Conservation (phyloP, 2,888 invertebrate genomes). For the Lepidocyrtoides sp. region DNA sequence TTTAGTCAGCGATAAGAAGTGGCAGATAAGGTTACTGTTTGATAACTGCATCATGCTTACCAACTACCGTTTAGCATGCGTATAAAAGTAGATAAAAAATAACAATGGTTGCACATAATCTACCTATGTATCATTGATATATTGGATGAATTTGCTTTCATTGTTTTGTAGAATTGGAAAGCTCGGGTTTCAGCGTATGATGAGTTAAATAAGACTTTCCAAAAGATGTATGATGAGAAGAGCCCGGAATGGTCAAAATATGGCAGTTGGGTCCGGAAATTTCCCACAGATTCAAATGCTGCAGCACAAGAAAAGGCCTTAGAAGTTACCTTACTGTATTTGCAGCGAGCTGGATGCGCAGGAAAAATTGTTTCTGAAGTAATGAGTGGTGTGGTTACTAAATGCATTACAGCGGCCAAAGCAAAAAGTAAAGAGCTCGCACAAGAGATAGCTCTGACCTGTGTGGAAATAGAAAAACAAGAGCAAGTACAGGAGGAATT, state of each 20-base stretch:
- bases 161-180: conserved; percentile 93
- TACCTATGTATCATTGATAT: not conserved
- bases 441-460: conserved; percentile 96
- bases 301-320: conserved; percentile 98
- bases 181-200: conserved; percentile 98
- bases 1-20: too few relatives aligned
- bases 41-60: too few relatives aligned
- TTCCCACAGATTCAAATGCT: conserved; percentile 97
- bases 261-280: conserved; percentile 96
- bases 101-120: too few relatives aligned
- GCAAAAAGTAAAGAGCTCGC: conserved; percentile 97
- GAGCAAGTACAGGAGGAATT: conserved; percentile 96
- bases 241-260: conserved; percentile 97
- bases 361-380: conserved; percentile 96
- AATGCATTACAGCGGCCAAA: conserved; percentile 97
- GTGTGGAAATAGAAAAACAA: conserved; percentile 98
- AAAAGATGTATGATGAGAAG: conserved; percentile 96
- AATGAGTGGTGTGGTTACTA: conserved; percentile 94
- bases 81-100: not conserved
- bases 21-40: too few relatives aligned
- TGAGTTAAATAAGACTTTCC: conserved; percentile 95
- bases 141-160: not conserved
- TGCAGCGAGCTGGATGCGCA: conserved; percentile 96
- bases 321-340: conserved; percentile 95
- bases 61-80: too few relatives aligned